Conservation (phyloP, 2,888 invertebrate genomes). For the Cloeon dipterum region DNA sequence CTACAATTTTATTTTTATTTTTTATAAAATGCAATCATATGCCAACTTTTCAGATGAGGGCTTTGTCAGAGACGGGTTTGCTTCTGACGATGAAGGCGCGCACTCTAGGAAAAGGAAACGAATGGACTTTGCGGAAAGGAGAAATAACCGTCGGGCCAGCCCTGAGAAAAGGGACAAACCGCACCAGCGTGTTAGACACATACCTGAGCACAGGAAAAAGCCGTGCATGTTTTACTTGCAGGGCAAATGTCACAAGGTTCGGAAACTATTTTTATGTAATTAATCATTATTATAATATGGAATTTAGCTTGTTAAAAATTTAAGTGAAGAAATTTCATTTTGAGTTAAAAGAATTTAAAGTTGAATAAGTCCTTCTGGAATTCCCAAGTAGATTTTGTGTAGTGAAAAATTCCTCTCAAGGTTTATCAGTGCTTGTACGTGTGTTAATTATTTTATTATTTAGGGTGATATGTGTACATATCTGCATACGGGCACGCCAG, state of each 20-base stretch:
- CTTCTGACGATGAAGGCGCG: not conserved
- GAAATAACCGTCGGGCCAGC: slow-evolving; percentile 7
- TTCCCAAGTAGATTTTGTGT: too few relatives aligned
- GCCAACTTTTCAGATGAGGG: too few relatives aligned
- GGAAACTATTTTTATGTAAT: too few relatives aligned
- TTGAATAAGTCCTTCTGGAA: too few relatives aligned
- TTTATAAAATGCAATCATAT: too few relatives aligned
- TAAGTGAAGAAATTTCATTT: too few relatives aligned
- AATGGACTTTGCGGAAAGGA: slow-evolving; percentile 2
- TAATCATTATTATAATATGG: too few relatives aligned
- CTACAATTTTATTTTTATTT: too few relatives aligned
- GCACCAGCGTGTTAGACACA: slow-evolving; percentile 3
- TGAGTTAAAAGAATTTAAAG: too few relatives aligned
- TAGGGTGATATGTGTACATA: slow-evolving; percentile 64
- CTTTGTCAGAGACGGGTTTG: not conserved
- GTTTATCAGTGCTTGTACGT: not conserved
- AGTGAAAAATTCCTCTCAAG: not conserved
- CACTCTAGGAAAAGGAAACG: slow-evolving; percentile 1
- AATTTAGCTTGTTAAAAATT: too few relatives aligned
- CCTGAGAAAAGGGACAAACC: slow-evolving; percentile 4
- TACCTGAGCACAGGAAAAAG: slow-evolving; percentile 5
- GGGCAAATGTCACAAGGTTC: slow-evolving; percentile 64
- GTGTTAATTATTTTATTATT: slow-evolving; percentile 10
- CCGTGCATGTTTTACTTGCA: slow-evolving; percentile 63
- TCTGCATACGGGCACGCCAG: slow-evolving; percentile 60